Evolutionary conservation across 2,888 invertebrate species (phyloP).

Genomic region (Pycnomerus fuliginosus): DNA sequence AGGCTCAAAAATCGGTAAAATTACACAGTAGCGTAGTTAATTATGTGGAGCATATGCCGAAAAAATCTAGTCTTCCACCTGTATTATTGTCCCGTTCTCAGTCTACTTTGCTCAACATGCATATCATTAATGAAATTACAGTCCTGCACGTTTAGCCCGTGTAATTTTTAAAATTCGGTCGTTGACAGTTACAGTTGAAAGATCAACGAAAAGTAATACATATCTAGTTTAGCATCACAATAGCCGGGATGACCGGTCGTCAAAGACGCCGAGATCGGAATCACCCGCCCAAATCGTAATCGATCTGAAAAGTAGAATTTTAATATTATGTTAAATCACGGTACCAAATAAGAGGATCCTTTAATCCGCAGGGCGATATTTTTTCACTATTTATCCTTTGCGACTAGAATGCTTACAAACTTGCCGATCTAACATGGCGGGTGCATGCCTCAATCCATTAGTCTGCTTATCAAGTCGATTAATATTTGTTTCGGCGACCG

Average conservation of each 20-base stretch:
- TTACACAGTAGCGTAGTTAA: conserved; percentile 27
- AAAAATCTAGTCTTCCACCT: conserved; percentile 35
- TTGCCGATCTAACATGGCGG: conserved; percentile 38
- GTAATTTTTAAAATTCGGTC: conserved; percentile 45
- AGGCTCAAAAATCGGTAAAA: conserved; percentile 30
- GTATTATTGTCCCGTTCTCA: conserved; percentile 37
- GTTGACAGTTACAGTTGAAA: conserved; percentile 45
- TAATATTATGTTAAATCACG: conserved; percentile 32
- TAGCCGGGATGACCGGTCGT: conserved; percentile 30
- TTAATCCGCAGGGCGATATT: neutral
- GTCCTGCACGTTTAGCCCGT: conserved; percentile 35
- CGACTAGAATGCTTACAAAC: conserved; percentile 40
- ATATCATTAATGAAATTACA: conserved; percentile 45
- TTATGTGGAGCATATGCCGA: conserved; percentile 35
- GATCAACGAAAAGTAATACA: conserved; percentile 28
- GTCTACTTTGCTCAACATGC: conserved; percentile 40
- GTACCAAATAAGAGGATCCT: conserved; percentile 16
- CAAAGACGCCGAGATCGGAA: conserved; percentile 30
- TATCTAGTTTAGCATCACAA: conserved; percentile 31
- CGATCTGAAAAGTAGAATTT: conserved; percentile 47
- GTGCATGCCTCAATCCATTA: conserved; percentile 44
- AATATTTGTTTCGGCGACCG: conserved; percentile 46
- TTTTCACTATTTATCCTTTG: neutral
- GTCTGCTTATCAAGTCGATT: conserved; percentile 42
- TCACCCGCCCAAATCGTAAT: conserved; percentile 43